Evolutionary conservation across 2,797 vertebrate genomes (phyloP).

Genomic region (Numenius phaeopus): DNA sequence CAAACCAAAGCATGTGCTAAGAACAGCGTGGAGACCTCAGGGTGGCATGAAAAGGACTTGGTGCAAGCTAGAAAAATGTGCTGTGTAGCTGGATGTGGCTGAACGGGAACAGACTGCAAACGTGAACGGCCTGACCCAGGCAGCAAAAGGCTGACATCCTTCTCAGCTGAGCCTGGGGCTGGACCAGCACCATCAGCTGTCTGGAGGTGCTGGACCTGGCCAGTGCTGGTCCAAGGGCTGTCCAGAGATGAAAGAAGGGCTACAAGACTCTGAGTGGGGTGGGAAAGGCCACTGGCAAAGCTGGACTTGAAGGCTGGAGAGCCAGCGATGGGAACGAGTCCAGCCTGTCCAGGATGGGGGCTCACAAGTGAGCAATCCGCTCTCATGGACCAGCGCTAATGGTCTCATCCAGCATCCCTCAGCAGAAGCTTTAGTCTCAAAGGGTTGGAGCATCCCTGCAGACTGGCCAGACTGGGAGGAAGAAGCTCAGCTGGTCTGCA

Average conservation of each 20-base stretch:
- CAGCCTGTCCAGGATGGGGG: accelerated
- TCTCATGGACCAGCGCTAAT: not conserved
- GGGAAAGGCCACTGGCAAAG: not conserved
- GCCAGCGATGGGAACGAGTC: accelerated
- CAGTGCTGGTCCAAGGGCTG: accelerated
- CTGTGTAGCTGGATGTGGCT: not conserved
- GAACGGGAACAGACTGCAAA: not conserved
- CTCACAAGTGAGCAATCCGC: not conserved
- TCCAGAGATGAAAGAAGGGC: too few species aligned
- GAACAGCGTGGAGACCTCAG: not conserved
- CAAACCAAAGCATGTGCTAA: not conserved
- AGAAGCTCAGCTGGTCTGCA: not conserved
- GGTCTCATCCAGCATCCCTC: not conserved
- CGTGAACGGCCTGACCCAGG: too few species aligned
- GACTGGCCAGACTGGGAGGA: not conserved
- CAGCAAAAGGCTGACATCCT: not conserved
- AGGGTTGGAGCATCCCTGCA: not conserved
- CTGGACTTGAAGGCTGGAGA: not conserved
- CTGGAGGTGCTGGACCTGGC: not conserved
- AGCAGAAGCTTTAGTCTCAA: not conserved
- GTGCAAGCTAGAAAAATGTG: not conserved
- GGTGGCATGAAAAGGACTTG: not conserved
- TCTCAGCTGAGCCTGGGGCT: not conserved
- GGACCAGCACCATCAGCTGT: accelerated
- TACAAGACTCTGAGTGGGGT: not conserved